Percentiles rank a stretch among this genome's conserved stretches.
These are phyloP conservation scores for Tetheella fluctuosa DNA, from an alignment of 2,888 invertebrate species.

Conservation along the genomic window DNA sequence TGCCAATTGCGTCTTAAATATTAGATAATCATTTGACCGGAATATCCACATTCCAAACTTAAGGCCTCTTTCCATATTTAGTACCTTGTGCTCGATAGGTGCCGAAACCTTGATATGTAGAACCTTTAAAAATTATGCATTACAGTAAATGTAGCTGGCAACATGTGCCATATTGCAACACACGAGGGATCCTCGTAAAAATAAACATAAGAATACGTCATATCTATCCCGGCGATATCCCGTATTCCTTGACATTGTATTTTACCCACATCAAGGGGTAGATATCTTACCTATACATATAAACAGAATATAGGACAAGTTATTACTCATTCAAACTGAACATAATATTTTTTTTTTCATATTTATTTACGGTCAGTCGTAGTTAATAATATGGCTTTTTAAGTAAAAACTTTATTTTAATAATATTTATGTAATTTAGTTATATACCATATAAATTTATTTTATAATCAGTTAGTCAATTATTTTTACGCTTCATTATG, in stretches of 20 bases:
- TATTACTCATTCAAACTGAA: neutral
- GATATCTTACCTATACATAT: too few relatives aligned
- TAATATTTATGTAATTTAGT: too few relatives aligned
- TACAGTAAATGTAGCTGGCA: neutral
- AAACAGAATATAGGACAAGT: neutral
- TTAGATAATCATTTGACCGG: neutral
- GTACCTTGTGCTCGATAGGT: neutral
- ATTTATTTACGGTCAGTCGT: neutral
- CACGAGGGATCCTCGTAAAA: conserved; percentile 36
- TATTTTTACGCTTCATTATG: too few relatives aligned
- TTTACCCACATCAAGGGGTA: conserved; percentile 9
- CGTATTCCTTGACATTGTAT: conserved; percentile 17
- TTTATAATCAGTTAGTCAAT: too few relatives aligned
- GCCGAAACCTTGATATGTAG: neutral
- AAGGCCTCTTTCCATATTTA: too few relatives aligned
- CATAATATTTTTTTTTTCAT: neutral
- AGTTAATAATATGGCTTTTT: too few relatives aligned
- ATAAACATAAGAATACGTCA: conserved; percentile 35
- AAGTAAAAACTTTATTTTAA: too few relatives aligned
- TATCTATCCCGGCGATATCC: conserved; percentile 13
- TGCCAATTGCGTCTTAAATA: neutral
- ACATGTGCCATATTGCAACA: conserved; percentile 18
- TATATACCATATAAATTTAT: too few relatives aligned
- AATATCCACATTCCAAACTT: neutral
- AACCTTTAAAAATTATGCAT: neutral